Evolutionary conservation across 2,888 invertebrate species (phyloP).

Genomic region (Hypomecis atomaria): DNA sequence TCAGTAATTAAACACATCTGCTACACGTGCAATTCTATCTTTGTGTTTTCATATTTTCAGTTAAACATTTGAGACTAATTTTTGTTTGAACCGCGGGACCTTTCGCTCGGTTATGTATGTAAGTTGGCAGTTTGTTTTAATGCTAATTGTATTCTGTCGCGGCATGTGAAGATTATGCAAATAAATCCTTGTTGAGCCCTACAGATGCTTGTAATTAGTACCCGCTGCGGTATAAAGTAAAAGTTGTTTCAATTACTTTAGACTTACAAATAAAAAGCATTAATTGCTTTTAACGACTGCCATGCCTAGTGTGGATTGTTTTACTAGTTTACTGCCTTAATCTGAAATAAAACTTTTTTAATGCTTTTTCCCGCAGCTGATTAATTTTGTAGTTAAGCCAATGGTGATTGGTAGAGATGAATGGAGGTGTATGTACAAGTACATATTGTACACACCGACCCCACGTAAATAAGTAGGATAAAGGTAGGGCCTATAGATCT

Average conservation of each 20-base stretch:
- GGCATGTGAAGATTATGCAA: constrained; percentile 54
- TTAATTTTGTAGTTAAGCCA: too few species aligned
- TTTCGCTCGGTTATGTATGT: constrained; percentile 51
- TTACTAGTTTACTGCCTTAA: background rate
- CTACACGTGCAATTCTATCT: constrained; percentile 71
- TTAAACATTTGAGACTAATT: constrained; percentile 59
- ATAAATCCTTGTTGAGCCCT: constrained; percentile 47
- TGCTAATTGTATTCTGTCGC: constrained; percentile 53
- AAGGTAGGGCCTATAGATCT: too few species aligned
- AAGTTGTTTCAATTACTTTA: constrained; percentile 36
- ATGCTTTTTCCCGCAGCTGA: too few species aligned
- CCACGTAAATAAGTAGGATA: too few species aligned
- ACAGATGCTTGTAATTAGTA: constrained; percentile 45
- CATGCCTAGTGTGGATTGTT: constrained; percentile 7
- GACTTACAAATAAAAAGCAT: constrained; percentile 19
- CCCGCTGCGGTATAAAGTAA: constrained; percentile 40
- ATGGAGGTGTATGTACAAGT: too few species aligned
- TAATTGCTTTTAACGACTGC: constrained; percentile 35
- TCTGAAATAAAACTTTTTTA: background rate
- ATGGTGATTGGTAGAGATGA: too few species aligned
- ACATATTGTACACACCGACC: too few species aligned
- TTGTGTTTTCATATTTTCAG: constrained; percentile 65
- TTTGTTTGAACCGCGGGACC: constrained; percentile 57
- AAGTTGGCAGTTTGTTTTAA: constrained; percentile 60
- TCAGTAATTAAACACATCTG: constrained; percentile 83